Evolutionary conservation across 2,888 invertebrate species (phyloP).

Genomic region (Prosopocoilus inquinatus): DNA sequence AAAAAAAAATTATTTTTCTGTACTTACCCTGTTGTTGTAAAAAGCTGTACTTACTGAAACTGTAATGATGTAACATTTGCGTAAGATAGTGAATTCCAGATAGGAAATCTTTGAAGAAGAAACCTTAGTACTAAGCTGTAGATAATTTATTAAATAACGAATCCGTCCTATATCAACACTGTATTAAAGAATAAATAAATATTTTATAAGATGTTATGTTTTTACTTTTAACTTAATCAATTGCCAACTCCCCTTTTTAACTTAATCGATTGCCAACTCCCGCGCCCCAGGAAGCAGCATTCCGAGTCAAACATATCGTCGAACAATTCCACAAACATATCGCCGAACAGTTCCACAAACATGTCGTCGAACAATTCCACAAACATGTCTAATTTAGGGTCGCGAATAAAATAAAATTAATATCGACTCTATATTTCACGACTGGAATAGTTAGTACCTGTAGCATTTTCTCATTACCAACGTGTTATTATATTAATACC

Average conservation of each 20-base stretch:
- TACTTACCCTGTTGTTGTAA: too few relatives aligned
- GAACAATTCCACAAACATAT: too few relatives aligned
- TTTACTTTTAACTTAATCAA: neutral
- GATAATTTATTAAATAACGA: conserved; percentile 28
- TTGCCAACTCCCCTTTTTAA: too few relatives aligned
- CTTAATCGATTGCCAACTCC: too few relatives aligned
- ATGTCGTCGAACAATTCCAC: conserved; percentile 4
- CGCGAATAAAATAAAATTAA: conserved; percentile 34
- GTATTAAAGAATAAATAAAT: conserved; percentile 24
- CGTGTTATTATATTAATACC: conserved; percentile 46
- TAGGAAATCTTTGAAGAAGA: conserved; percentile 8
- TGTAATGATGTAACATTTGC: conserved; percentile 3
- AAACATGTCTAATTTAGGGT: conserved; percentile 20
- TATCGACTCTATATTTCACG: conserved; percentile 31
- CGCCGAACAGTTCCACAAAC: too few relatives aligned
- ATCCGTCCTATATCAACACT: conserved; percentile 36
- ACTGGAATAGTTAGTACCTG: too few relatives aligned
- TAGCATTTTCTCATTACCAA: conserved; percentile 43
- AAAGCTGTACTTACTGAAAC: neutral
- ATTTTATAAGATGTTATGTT: conserved; percentile 24
- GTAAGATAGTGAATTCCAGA: conserved; percentile 6
- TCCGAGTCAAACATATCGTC: too few relatives aligned
- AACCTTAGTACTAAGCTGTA: conserved; percentile 6
- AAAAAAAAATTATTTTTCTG: too few relatives aligned
- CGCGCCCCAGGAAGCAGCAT: too few relatives aligned